Evolutionary conservation across 2,888 invertebrate species (phyloP).

Genomic region (Caenorhabditis auriculariae): DNA sequence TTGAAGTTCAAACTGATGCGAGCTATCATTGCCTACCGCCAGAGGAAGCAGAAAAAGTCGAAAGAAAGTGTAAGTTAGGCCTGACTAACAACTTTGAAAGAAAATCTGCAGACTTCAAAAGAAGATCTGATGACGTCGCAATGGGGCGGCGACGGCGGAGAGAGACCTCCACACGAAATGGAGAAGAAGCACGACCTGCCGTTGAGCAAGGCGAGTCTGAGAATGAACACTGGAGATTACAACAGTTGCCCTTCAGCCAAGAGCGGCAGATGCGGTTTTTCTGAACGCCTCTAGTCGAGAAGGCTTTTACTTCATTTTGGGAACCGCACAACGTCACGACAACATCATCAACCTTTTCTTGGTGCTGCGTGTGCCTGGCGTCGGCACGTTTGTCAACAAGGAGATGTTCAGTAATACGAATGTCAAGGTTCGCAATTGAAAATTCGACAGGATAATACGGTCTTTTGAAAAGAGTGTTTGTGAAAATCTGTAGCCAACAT

Average conservation of each 20-base stretch:
- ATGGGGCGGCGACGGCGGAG: constrained; percentile 44
- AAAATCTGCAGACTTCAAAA: too few relatives aligned
- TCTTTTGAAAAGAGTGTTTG: too few relatives aligned
- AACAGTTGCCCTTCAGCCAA: constrained; percentile 29
- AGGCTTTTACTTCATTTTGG: constrained; percentile 64
- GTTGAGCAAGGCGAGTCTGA: constrained; percentile 11
- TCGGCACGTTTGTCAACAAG: constrained; percentile 71
- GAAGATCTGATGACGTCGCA: constrained; percentile 46
- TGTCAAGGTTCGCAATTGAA: constrained; percentile 50
- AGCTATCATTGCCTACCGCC: constrained; percentile 40
- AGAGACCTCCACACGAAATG: constrained; percentile 34
- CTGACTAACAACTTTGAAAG: too few relatives aligned
- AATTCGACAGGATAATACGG: too few relatives aligned
- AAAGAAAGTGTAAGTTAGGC: constrained; percentile 2
- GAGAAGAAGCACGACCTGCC: constrained; percentile 46
- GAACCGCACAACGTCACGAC: constrained; percentile 51
- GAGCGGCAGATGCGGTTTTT: constrained; percentile 79
- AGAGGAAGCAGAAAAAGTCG: constrained; percentile 13
- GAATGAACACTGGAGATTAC: background rate
- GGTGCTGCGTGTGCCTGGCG: constrained; percentile 71
- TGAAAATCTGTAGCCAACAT: background rate
- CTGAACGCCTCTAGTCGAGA: constrained; percentile 74
- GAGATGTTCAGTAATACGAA: constrained; percentile 50
- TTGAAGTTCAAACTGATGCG: constrained; percentile 49
- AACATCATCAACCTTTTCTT: constrained; percentile 56